These are phyloP conservation scores for Cassiopea xamachana DNA, from an alignment of 30 jellyfish, hydroid and myxozoan genomes.

Conservation along the genomic window DNA sequence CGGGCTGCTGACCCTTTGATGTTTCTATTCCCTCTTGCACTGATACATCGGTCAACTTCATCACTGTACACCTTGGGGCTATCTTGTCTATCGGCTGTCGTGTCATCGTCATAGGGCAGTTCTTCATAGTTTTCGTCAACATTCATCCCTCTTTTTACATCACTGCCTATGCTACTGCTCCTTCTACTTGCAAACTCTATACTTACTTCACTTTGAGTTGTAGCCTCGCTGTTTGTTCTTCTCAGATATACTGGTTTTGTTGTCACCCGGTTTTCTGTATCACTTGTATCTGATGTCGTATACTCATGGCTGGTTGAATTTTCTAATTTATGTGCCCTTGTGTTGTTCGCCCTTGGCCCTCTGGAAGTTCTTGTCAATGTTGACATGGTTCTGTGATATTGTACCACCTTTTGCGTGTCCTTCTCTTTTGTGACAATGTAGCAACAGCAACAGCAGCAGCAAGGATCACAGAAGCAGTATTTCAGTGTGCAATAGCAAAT, in stretches of 20 bases:
- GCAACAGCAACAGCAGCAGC: slow-evolving; percentile 69
- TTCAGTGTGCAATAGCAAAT: slow-evolving; percentile 42
- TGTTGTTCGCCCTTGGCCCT: slow-evolving; percentile 66
- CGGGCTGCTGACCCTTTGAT: neutral
- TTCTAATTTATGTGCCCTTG: slow-evolving; percentile 26
- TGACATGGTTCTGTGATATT: slow-evolving; percentile 40
- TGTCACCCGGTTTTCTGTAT: slow-evolving; percentile 16
- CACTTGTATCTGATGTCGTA: slow-evolving; percentile 61
- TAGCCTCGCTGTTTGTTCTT: slow-evolving; percentile 53
- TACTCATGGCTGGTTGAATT: slow-evolving; percentile 25
- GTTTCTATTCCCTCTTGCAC: neutral
- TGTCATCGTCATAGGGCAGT: slow-evolving; percentile 27
- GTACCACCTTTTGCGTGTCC: slow-evolving; percentile 12
- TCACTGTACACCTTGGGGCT: neutral
- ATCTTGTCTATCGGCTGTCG: slow-evolving; percentile 1
- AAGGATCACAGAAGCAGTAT: slow-evolving; percentile 59
- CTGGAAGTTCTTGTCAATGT: slow-evolving; percentile 28
- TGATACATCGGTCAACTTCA: slow-evolving; percentile 20
- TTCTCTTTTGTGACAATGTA: slow-evolving; percentile 52
- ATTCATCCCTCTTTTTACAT: slow-evolving; percentile 49
- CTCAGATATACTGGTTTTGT: slow-evolving; percentile 12
- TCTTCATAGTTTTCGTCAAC: slow-evolving; percentile 66
- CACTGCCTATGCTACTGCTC: slow-evolving; percentile 67
- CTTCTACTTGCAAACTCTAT: slow-evolving; percentile 40
- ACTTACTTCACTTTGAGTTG: slow-evolving; percentile 58